phyloP scores from a whole-genome alignment of 2,888 invertebrate genomes.

The Nomada ruficornis region DNA sequence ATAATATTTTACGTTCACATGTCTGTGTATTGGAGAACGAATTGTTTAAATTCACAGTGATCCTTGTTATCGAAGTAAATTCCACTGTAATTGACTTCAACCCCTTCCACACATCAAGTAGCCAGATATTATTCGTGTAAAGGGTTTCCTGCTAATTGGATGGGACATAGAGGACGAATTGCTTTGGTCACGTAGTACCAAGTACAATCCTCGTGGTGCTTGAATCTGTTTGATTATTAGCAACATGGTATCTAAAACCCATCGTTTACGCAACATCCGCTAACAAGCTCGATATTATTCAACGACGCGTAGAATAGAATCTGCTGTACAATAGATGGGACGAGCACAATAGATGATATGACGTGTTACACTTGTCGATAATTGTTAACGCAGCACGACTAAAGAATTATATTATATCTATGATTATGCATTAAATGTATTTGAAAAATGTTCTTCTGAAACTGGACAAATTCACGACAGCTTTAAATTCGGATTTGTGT shows the following conservation, averaged over 20 bases:
- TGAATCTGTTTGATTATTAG: conserved; percentile 2
- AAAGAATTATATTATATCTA: too few relatives aligned
- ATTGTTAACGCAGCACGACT: background rate
- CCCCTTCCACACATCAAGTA: background rate
- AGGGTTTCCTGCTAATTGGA: conserved; percentile 1
- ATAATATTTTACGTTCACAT: too few relatives aligned
- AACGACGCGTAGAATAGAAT: background rate
- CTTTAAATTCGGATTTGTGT: too few relatives aligned
- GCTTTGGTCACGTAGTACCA: background rate
- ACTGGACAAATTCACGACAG: too few relatives aligned
- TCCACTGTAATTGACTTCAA: background rate
- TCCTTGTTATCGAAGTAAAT: background rate
- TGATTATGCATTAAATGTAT: too few relatives aligned
- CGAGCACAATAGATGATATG: background rate
- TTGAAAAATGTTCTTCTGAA: too few relatives aligned
- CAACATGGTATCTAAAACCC: conserved; percentile 17
- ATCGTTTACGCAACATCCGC: conserved; percentile 17
- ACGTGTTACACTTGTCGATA: background rate
- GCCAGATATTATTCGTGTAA: background rate
- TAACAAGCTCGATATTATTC: background rate
- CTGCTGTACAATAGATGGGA: background rate
- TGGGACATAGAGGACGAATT: conserved; percentile 11
- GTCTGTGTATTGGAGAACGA: too few relatives aligned
- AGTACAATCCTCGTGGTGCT: background rate
- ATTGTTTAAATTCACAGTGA: background rate